Base-by-base conservation (phyloP, 1,140 invertebrate genomes). In the Chironomus striatipennis region DNA sequence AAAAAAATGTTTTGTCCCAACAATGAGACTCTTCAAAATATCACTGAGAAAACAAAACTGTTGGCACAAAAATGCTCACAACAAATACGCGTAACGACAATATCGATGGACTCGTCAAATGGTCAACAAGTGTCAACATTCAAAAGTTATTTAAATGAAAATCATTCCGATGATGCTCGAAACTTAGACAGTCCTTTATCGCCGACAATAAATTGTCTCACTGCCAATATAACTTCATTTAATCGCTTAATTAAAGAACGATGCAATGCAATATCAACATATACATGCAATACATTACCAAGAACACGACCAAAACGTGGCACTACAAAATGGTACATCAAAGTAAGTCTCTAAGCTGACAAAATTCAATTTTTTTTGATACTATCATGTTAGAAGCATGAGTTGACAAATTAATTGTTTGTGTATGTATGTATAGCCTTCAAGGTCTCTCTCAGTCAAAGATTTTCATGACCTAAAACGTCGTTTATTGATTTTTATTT, bases 321-420 rank as follows among this genome's bases (percentile, higher is more conserved):
- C 6, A 76, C 78, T 15, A 77, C 82, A 24, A 83, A 82, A 80
- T 84, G 83, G 83, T 83, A 84, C 75, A 79, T 84, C 20, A 84
- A 84, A 82, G 83, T 84, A 82, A 81, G 81, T 65, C 76, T 76
- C 76, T 77, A 76, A 76, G 73, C 74, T 67, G 65, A n/a, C 70
- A 34, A n/a, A n/a, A 64, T 21, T n/a, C n/a, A n/a, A n/a, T n/a
- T n/a, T n/a, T 73, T n/a, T 34, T 24, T 15, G 20, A 12, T 67
- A 72, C 24, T 73, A 15, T 73, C 18, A 70, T 17, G 21, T n/a
- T n/a, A n/a, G 10, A 5, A 20, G 57, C 47, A 24, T 17, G 17
- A n/a, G 20, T 42, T 57, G 74, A 43, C 18, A 21, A 76, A n/a
- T 24, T 42, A n/a, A 43, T 21, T 43, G 15, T n/a, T n/a, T 42